Conservation (phyloP, 1,140 invertebrate genomes). For the Antheraea mylitta region DNA sequence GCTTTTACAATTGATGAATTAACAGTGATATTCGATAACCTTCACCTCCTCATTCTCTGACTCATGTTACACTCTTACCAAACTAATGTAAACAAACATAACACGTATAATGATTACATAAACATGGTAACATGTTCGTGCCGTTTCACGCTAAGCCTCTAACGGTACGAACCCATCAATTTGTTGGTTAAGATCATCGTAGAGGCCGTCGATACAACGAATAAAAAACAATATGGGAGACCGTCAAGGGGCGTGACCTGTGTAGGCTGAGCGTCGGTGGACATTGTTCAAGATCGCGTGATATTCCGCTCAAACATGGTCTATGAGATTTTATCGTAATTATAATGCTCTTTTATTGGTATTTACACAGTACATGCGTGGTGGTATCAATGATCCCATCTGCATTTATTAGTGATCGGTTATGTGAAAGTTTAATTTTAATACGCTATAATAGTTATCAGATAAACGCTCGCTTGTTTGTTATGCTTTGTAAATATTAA, state of each 20-base stretch:
- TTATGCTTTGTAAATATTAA: conserved; percentile 1
- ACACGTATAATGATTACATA: neutral
- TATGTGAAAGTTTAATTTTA: conserved; percentile 20
- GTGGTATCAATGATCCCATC: conserved; percentile 29
- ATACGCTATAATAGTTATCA: conserved; percentile 17
- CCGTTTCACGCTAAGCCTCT: neutral
- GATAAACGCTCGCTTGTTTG: conserved; percentile 1
- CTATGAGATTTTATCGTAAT: conserved; percentile 63
- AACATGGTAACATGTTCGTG: neutral
- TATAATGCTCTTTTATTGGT: conserved; percentile 70
- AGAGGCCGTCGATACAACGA: conserved; percentile 24
- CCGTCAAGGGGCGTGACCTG: conserved; percentile 51
- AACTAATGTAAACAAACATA: conserved; percentile 4
- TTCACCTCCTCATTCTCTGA: too few species aligned
- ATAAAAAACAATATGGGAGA: conserved; percentile 52
- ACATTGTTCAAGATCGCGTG: conserved; percentile 54
- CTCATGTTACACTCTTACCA: neutral
- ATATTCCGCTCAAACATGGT: conserved; percentile 60
- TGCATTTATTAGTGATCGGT: conserved; percentile 23
- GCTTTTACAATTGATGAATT: too few species aligned
- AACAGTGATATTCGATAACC: too few species aligned
- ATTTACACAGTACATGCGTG: conserved; percentile 55
- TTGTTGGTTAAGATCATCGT: conserved; percentile 36
- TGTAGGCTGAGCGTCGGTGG: conserved; percentile 60
- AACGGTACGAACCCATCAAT: conserved; percentile 33